Evolutionary conservation across 1,140 invertebrate genomes (phyloP).

Genomic region (Ladona fulva): DNA sequence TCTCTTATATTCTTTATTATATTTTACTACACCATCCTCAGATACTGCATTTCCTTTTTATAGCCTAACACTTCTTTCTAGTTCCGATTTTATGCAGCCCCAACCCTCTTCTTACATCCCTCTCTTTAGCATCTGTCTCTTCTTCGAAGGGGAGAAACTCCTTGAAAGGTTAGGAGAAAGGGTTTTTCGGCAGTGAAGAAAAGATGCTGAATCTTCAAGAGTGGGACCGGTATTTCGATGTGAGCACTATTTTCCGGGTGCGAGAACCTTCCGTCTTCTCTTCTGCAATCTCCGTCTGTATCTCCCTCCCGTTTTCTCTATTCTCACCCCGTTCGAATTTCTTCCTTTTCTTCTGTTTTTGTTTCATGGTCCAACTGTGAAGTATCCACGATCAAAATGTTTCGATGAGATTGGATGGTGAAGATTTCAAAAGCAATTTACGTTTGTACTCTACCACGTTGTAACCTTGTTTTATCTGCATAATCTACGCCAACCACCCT

Average conservation of each 20-base stretch:
- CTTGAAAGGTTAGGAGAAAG: neutral
- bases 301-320: neutral
- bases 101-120: neutral
- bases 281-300: neutral
- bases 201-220: slow-evolving; percentile 9
- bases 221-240: neutral
- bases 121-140: neutral
- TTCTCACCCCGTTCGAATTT: neutral
- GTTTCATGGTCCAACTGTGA: neutral
- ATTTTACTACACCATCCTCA: too few species aligned
- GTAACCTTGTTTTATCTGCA: too few species aligned
- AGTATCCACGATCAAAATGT: too few species aligned
- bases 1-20: too few species aligned
- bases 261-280: neutral
- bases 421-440: too few species aligned
- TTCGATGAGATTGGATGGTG: too few species aligned
- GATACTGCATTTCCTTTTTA: too few species aligned
- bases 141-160: neutral
- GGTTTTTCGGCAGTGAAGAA: neutral
- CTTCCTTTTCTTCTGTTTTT: neutral
- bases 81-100: too few species aligned
- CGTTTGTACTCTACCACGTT: too few species aligned
- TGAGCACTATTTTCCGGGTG: neutral
- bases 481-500: too few species aligned
- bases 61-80: too few species aligned